Conservation (phyloP, 2,888 invertebrate genomes). For the Petrolisthes manimaculis region DNA sequence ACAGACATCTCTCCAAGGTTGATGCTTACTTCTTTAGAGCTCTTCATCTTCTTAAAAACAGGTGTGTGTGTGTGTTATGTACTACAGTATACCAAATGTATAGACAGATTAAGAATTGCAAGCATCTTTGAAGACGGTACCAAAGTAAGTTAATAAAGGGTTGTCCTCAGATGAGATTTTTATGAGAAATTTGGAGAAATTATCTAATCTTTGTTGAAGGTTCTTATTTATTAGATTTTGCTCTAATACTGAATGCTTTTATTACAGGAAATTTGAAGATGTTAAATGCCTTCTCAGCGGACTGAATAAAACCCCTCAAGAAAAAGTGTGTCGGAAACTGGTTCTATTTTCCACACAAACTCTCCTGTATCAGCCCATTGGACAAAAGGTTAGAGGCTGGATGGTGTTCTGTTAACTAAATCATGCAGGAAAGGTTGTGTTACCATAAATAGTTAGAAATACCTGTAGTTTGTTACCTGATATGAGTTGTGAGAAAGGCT, state of each 20-base stretch:
- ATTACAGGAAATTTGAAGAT: slow-evolving; percentile 23
- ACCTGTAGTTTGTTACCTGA: too few relatives aligned
- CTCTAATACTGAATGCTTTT: too few relatives aligned
- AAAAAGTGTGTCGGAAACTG: slow-evolving; percentile 20
- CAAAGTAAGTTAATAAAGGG: not conserved
- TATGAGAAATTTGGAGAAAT: too few relatives aligned
- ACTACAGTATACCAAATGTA: not conserved
- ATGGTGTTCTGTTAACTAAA: not conserved
- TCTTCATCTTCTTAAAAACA: slow-evolving; percentile 38
- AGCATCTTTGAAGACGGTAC: not conserved
- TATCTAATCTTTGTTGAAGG: too few relatives aligned
- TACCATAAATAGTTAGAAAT: too few relatives aligned
- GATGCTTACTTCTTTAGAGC: slow-evolving; percentile 50
- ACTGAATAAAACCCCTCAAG: slow-evolving; percentile 24
- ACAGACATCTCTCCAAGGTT: slow-evolving; percentile 32
- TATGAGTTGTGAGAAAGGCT: too few relatives aligned
- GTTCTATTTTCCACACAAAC: slow-evolving; percentile 19
- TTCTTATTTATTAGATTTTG: too few relatives aligned
- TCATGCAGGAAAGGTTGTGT: too few relatives aligned
- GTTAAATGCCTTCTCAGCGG: slow-evolving; percentile 23
- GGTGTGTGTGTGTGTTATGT: slow-evolving; percentile 19
- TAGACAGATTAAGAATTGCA: not conserved
- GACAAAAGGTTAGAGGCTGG: slow-evolving; percentile 21
- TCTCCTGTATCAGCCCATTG: slow-evolving; percentile 6
- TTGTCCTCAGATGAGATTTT: not conserved